Percentiles rank a stretch among this genome's conserved stretches.
phyloP scores from a whole-genome alignment of 2,888 invertebrate species.

The Philhelius pedissequus region DNA sequence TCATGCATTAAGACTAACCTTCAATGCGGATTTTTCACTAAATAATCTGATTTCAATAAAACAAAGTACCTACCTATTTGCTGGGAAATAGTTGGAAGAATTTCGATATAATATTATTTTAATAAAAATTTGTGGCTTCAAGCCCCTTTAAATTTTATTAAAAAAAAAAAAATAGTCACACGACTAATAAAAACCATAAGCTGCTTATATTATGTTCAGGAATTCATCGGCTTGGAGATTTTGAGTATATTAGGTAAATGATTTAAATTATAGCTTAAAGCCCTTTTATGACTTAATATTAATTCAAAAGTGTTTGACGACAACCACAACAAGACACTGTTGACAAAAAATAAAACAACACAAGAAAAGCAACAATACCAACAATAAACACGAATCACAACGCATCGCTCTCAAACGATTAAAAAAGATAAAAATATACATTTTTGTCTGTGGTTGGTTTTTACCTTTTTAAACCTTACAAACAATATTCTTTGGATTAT shows the following conservation, averaged over 20 bases:
- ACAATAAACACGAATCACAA: slow-evolving; percentile 23
- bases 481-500: slow-evolving; percentile 24
- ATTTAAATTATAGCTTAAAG: slow-evolving; percentile 11
- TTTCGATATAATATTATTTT: too few relatives aligned
- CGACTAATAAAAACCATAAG: too few relatives aligned
- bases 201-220: background rate
- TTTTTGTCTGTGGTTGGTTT: background rate
- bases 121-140: too few relatives aligned
- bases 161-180: too few relatives aligned
- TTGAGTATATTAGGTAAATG: background rate
- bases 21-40: too few relatives aligned
- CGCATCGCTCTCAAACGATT: slow-evolving; percentile 13
- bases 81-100: too few relatives aligned
- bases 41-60: too few relatives aligned
- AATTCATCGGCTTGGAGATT: background rate
- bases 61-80: too few relatives aligned
- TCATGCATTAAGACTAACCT: too few relatives aligned
- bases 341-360: background rate
- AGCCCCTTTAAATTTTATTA: background rate
- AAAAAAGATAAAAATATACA: slow-evolving; percentile 32
- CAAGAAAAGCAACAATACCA: background rate
- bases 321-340: background rate
- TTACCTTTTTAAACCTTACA: slow-evolving; percentile 4
- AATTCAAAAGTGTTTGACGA: slow-evolving; percentile 6
- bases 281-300: slow-evolving; percentile 25